Evolutionary conservation across 2,888 invertebrate genomes (phyloP).

Genomic region (Autographa gamma): DNA sequence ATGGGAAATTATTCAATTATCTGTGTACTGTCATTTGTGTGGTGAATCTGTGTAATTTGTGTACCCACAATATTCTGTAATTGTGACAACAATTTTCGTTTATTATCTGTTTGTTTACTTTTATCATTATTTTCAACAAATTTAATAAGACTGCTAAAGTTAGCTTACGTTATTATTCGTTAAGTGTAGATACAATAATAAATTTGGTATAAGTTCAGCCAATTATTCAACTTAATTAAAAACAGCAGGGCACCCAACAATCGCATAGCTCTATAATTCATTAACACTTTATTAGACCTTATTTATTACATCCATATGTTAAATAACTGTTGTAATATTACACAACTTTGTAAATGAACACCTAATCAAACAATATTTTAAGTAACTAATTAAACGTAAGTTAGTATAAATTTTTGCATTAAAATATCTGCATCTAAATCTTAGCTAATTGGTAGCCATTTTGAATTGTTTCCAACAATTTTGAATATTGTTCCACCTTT

Average conservation of each 20-base stretch:
- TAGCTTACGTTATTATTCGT: too few species aligned
- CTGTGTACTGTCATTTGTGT: slow-evolving; percentile 38
- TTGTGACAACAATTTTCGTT: slow-evolving; percentile 41
- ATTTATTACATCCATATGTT: slow-evolving; percentile 35
- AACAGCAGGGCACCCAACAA: slow-evolving; percentile 31
- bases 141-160: too few species aligned
- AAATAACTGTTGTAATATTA: neutral
- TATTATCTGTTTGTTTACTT: slow-evolving; percentile 36
- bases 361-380: neutral
- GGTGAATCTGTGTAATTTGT: slow-evolving; percentile 51
- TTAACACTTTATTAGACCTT: slow-evolving; percentile 15
- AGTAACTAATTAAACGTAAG: too few species aligned
- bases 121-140: slow-evolving; percentile 8
- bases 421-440: neutral
- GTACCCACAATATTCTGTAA: slow-evolving; percentile 44
- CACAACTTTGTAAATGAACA: neutral
- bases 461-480: slow-evolving; percentile 2
- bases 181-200: slow-evolving; percentile 5
- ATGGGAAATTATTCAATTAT: slow-evolving; percentile 61
- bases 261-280: neutral
- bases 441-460: neutral
- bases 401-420: neutral
- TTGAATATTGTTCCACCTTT: neutral
- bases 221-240: slow-evolving; percentile 40
- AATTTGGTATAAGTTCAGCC: neutral